These are phyloP conservation scores for Phoebastria nigripes DNA, from an alignment of 2,797 vertebrate genomes.

Conservation along the genomic window DNA sequence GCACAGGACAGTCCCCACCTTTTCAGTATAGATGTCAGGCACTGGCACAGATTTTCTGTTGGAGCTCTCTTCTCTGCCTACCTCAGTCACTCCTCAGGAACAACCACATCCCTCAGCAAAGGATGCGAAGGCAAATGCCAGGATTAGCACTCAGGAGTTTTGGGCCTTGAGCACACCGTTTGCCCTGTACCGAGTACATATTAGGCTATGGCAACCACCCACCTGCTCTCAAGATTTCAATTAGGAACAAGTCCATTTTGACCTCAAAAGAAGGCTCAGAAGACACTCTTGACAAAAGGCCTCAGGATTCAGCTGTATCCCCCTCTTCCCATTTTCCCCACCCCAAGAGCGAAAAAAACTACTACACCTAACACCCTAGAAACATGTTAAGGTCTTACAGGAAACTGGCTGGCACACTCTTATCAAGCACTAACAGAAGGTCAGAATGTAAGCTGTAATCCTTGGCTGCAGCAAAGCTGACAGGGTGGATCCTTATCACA, in stretches of 20 bases:
- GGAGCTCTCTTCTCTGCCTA: not conserved
- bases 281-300: not conserved
- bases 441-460: not conserved
- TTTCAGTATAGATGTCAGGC: not conserved
- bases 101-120: not conserved
- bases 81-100: not conserved
- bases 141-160: not conserved
- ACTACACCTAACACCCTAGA: not conserved
- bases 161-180: not conserved
- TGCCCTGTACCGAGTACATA: not conserved
- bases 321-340: not conserved
- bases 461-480: not conserved
- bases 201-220: not conserved
- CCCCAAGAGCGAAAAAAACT: not conserved
- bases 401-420: not conserved
- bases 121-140: not conserved
- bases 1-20: not conserved
- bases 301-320: not conserved
- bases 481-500: not conserved
- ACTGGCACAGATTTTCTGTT: not conserved
- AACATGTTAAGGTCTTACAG: not conserved
- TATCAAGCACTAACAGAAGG: conserved; percentile 24
- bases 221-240: not conserved
- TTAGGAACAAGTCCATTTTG: not conserved
- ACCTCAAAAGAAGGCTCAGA: not conserved